Evolutionary conservation across 2,113 vertebrate genomes (phyloP).

Genomic region (Colius striatus): DNA sequence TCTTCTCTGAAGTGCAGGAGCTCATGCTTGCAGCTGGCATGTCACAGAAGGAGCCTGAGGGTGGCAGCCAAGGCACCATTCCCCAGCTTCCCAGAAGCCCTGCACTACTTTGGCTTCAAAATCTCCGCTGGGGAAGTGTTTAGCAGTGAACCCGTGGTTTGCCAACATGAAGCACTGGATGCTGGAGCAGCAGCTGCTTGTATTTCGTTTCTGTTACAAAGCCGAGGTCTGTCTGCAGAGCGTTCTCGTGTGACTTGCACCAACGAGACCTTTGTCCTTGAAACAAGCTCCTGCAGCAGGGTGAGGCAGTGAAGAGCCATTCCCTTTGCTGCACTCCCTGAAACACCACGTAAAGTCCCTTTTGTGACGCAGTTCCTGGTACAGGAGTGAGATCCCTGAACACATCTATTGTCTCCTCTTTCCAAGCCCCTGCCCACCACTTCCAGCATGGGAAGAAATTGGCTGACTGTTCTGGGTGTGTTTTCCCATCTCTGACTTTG

Average conservation of each 20-base stretch:
- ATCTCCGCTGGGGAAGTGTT: not conserved
- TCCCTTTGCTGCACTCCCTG: not conserved
- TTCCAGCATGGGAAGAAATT: not conserved
- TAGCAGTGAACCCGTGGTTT: not conserved
- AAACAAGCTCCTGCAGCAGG: not conserved
- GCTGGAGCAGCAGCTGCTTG: not conserved
- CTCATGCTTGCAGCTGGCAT: fast-evolving
- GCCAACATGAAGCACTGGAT: not conserved
- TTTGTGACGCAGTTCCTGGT: not conserved
- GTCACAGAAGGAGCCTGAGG: not conserved
- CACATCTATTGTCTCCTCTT: too few species aligned
- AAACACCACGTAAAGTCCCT: fast-evolving
- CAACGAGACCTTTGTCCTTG: not conserved
- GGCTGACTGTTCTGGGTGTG: not conserved
- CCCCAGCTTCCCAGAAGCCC: not conserved
- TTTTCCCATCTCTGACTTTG: not conserved
- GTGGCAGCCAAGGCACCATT: not conserved
- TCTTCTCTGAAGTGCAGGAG: not conserved
- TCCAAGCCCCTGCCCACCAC: not conserved
- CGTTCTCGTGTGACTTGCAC: not conserved
- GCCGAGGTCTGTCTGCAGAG: not conserved
- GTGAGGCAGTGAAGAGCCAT: not conserved
- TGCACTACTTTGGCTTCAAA: not conserved
- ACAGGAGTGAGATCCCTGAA: not conserved
- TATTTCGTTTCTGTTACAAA: not conserved